Base-by-base conservation (phyloP, 2,888 invertebrate species). In the Trichopria drosophilae region DNA sequence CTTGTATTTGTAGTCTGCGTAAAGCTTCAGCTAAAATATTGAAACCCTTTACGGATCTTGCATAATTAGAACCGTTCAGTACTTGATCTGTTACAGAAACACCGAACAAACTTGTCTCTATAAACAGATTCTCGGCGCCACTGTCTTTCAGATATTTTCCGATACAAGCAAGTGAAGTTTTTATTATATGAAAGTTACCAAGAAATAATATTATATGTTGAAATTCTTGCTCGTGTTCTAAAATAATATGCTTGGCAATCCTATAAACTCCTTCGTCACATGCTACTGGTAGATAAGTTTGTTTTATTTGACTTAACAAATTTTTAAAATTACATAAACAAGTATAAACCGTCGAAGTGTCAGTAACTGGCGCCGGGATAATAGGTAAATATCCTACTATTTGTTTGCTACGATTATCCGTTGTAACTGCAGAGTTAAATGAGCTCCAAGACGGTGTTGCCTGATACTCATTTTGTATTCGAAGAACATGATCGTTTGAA, bases 191-290 rank as follows among this genome's bases (percentile, higher is more conserved):
- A 19, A 47, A 47, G 28, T 20, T 36, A 6, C 51, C 36, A n/a
- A 52, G 16, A 16, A 40, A 34, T 3, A 52, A 16, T 10, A 26
- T 16, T 2, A 46, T 12, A 9, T 31, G 18, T 28, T 40, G 35
- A 16, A 47, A 41, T 10, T 52, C 18, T n/a, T 46, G 36, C 10
- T 24, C 16, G 7, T 19, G 18, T 12, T 15, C 24, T 10, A 43
- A 12, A 12, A 20, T 40, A 1, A 52, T 42, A 16, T 52, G 41
- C 13, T 29, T 23, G 3, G 43, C 52, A 20, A 36, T 15, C 12
- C 29, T 20, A 24, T 52, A 52, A 2, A 52, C 52, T 15, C 43
- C 43, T 42, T 37, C 37, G 42, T 52, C 37, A 29, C 52, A 52
- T 12, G 18, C 32, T n/a, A 52, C 42, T 22, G 31, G 31, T 7